phyloP scores from a whole-genome alignment of 2,888 invertebrate species.

The Drosophila algonquin region DNA sequence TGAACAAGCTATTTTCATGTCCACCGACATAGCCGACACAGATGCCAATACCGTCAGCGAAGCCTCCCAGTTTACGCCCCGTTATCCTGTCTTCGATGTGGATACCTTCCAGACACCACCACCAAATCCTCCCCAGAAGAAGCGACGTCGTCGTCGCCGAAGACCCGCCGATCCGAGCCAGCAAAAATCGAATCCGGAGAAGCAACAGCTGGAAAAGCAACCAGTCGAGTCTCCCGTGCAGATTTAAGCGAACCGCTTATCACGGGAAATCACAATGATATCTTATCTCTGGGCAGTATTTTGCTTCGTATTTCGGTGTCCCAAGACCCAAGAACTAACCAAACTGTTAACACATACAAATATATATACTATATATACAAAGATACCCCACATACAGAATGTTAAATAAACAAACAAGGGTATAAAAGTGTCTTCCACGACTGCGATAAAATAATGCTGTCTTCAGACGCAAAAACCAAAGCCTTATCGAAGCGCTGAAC shows the following conservation, averaged over 20 bases:
- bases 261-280: slow-evolving; percentile 28
- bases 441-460: slow-evolving; percentile 26
- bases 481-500: background rate
- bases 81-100: slow-evolving; percentile 83
- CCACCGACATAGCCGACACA: slow-evolving; percentile 78
- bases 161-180: slow-evolving; percentile 41
- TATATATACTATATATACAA: slow-evolving; percentile 20
- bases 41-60: slow-evolving; percentile 78
- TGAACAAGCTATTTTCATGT: slow-evolving; percentile 83
- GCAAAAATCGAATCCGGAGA: slow-evolving; percentile 10
- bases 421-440: slow-evolving; percentile 21
- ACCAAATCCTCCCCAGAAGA: slow-evolving; percentile 75
- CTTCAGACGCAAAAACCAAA: slow-evolving; percentile 2
- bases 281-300: slow-evolving; percentile 65
- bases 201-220: slow-evolving; percentile 36
- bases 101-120: slow-evolving; percentile 73
- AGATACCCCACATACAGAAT: slow-evolving; percentile 8
- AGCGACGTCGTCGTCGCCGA: slow-evolving; percentile 60
- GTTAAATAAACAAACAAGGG: slow-evolving; percentile 49
- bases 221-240: slow-evolving; percentile 69
- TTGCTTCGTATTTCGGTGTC: slow-evolving; percentile 30
- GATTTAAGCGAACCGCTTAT: slow-evolving; percentile 55
- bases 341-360: slow-evolving; percentile 12
- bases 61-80: slow-evolving; percentile 77
- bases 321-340: slow-evolving; percentile 13